Conservation (phyloP, 2,797 vertebrate genomes). For the Chloroceryle inda region DNA sequence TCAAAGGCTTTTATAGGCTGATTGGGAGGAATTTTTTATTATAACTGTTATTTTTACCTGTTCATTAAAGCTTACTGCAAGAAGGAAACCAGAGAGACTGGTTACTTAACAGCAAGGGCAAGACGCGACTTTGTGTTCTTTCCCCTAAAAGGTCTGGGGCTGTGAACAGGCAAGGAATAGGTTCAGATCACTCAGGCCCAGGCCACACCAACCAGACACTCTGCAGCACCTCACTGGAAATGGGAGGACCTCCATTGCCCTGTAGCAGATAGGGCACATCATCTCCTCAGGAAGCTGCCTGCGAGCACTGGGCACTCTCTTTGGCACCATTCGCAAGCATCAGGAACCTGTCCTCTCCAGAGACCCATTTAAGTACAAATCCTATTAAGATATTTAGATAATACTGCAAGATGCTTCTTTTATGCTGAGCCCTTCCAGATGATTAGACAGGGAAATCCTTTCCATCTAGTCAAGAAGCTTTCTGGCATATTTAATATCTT, state of each 20-base stretch:
- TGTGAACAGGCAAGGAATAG: not conserved
- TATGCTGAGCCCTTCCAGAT: slow-evolving; percentile 24
- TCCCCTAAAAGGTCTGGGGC: rapidly evolving
- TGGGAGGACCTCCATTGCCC: rapidly evolving
- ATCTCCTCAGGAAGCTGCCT: rapidly evolving
- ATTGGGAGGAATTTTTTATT: not conserved
- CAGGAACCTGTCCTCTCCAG: not conserved
- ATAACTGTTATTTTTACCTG: not conserved
- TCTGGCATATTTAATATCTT: slow-evolving; percentile 31
- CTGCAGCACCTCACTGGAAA: not conserved
- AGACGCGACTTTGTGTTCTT: not conserved
- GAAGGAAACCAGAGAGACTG: not conserved
- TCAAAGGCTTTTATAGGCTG: not conserved
- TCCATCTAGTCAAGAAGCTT: not conserved
- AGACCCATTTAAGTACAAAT: slow-evolving; percentile 35
- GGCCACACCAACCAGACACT: not conserved
- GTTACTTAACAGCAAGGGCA: not conserved
- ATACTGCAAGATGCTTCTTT: not conserved
- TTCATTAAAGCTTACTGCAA: not conserved
- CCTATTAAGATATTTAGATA: slow-evolving; percentile 59
- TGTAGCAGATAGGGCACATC: not conserved
- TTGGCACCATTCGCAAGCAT: rapidly evolving
- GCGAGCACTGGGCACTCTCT: rapidly evolving
- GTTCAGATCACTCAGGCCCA: not conserved
- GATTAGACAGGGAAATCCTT: slow-evolving; percentile 35